These are phyloP conservation scores for Rhagoletis zephyria DNA, from an alignment of 1,140 invertebrate genomes.

Conservation along the genomic window DNA sequence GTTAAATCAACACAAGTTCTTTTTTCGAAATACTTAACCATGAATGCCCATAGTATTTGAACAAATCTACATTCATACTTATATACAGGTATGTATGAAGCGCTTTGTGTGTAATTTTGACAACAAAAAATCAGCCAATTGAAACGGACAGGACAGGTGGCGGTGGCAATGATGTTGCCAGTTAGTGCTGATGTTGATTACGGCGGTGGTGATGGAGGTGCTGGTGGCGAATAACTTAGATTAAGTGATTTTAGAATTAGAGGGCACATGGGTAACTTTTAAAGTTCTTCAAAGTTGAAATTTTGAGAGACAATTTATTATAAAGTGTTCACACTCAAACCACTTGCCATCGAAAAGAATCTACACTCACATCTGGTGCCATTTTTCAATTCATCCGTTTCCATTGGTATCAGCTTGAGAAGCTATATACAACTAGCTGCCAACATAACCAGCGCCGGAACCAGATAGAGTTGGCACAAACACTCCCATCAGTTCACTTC, in stretches of 20 bases:
- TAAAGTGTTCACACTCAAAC: too few species aligned
- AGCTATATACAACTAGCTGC: not conserved
- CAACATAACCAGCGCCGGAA: not conserved
- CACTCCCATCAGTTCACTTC: not conserved
- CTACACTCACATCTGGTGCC: too few species aligned
- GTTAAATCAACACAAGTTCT: not conserved
- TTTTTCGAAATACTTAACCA: too few species aligned
- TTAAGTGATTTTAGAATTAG: constrained; percentile 27
- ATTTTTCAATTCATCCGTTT: too few species aligned
- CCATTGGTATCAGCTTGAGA: too few species aligned
- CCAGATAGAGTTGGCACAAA: not conserved
- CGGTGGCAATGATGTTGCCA: not conserved
- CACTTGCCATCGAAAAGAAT: too few species aligned
- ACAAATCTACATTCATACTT: too few species aligned
- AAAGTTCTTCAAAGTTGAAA: too few species aligned
- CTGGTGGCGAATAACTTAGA: not conserved
- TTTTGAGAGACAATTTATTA: too few species aligned
- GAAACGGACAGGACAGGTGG: not conserved
- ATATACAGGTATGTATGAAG: too few species aligned
- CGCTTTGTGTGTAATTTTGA: not conserved
- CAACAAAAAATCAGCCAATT: not conserved
- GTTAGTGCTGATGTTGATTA: not conserved
- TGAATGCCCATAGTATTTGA: too few species aligned
- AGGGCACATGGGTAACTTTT: too few species aligned
- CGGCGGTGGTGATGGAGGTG: not conserved